A percentile compares a stretch with the other conserved stretches of the same genome.
Evolutionary conservation across 2,113 vertebrate genomes (phyloP).

Genomic region (Xenus cinereus): DNA sequence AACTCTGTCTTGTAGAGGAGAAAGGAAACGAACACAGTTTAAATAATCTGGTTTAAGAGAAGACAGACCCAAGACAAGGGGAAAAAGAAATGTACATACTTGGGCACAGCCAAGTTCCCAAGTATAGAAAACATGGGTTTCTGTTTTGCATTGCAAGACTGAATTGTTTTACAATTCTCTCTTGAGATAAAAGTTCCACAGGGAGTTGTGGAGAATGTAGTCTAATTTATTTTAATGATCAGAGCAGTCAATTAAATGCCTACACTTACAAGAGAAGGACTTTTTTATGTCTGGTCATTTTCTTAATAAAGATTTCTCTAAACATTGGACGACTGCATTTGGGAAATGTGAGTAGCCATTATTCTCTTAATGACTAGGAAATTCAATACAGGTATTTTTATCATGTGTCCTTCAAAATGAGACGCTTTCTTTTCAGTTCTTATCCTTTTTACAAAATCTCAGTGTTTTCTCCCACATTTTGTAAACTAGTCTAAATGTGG

Average conservation of each 20-base stretch:
- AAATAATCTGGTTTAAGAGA: neutral
- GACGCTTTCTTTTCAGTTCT: neutral
- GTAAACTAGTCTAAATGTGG: neutral
- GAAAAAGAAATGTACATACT: neutral
- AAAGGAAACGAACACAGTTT: neutral
- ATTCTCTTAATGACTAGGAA: conserved; percentile 15
- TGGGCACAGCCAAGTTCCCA: neutral
- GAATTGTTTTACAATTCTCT: conserved; percentile 44
- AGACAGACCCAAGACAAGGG: neutral
- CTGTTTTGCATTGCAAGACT: neutral
- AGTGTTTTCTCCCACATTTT: neutral
- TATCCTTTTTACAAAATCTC: neutral
- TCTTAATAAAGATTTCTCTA: conserved; percentile 42
- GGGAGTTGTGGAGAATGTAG: conserved; percentile 48
- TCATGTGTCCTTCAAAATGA: neutral
- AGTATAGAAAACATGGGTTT: neutral
- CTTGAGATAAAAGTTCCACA: conserved; percentile 48
- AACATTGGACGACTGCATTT: neutral
- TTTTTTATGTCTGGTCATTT: conserved; percentile 58
- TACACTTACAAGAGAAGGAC: conserved; percentile 20
- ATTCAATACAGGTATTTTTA: neutral
- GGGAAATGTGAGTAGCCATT: conserved; percentile 9
- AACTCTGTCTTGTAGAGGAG: neutral
- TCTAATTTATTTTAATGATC: conserved; percentile 67
- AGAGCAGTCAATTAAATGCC: conserved; percentile 54